phyloP scores from a whole-genome alignment of 2,888 invertebrate genomes.

The Drosophila diplacantha region DNA sequence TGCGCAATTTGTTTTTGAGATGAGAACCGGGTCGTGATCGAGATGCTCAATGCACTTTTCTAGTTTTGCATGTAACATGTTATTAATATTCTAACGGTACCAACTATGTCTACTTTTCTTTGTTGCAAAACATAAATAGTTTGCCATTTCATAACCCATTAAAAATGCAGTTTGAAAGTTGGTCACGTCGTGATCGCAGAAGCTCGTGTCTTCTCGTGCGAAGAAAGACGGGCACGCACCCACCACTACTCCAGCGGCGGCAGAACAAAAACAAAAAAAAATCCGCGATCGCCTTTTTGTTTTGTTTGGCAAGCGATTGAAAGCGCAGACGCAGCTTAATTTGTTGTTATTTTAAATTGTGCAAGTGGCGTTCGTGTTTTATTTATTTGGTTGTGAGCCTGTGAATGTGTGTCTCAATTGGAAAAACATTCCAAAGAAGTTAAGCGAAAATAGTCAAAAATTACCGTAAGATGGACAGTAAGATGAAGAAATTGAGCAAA shows the following conservation, averaged over 20 bases:
- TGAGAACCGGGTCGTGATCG: background rate
- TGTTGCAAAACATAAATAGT: no score
- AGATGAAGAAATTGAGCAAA: background rate
- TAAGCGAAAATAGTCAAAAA: background rate
- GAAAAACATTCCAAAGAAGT: background rate
- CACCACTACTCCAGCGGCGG: constrained; percentile 43
- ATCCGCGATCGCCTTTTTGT: constrained; percentile 12
- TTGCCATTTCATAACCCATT: no score
- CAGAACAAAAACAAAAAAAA: constrained; percentile 17
- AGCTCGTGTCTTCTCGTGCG: background rate
- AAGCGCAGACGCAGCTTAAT: constrained; percentile 40
- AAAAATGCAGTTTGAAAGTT: no score
- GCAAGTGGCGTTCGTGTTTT: constrained; percentile 28
- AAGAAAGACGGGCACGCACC: constrained; percentile 1
- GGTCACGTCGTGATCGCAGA: background rate
- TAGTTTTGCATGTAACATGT: no score
- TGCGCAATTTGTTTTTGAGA: background rate
- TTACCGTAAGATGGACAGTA: background rate
- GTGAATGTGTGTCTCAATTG: constrained; percentile 10
- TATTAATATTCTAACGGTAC: no score
- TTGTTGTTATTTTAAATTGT: constrained; percentile 28
- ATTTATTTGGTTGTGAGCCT: constrained; percentile 3
- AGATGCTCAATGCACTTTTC: no score
- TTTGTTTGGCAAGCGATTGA: constrained; percentile 32
- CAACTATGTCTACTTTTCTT: no score